Conservation (phyloP, 2,113 vertebrate genomes). For the Pangasianodon hypophthalmus region DNA sequence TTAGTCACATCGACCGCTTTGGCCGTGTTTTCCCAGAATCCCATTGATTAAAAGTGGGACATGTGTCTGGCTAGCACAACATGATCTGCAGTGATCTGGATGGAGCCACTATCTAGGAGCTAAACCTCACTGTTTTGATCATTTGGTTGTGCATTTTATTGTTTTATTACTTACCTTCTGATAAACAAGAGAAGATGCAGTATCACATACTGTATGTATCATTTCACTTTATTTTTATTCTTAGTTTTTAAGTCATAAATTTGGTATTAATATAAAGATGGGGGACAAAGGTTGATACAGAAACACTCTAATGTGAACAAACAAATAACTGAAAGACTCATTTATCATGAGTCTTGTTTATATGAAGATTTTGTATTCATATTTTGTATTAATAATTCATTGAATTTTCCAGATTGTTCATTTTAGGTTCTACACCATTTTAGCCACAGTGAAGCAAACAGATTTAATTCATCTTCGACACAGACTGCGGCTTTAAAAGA, state of each 20-base stretch:
- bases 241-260: background rate
- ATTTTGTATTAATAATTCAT: too few species aligned
- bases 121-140: background rate
- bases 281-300: background rate
- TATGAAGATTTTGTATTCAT: background rate
- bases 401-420: background rate
- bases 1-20: constrained; percentile 20
- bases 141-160: background rate
- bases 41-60: constrained; percentile 28
- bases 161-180: background rate
- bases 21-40: constrained; percentile 38
- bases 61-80: constrained; percentile 12
- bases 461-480: background rate
- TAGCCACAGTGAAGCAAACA: background rate
- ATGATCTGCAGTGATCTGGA: constrained; percentile 6
- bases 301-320: background rate
- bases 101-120: background rate
- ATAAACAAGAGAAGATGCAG: background rate
- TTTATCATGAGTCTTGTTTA: background rate
- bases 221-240: background rate
- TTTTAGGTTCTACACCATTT: background rate
- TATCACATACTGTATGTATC: background rate
- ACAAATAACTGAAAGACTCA: background rate
- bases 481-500: background rate
- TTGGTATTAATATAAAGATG: background rate